Evolutionary conservation across 2,113 vertebrate genomes (phyloP).

Genomic region (Oncorhynchus tshawytscha): DNA sequence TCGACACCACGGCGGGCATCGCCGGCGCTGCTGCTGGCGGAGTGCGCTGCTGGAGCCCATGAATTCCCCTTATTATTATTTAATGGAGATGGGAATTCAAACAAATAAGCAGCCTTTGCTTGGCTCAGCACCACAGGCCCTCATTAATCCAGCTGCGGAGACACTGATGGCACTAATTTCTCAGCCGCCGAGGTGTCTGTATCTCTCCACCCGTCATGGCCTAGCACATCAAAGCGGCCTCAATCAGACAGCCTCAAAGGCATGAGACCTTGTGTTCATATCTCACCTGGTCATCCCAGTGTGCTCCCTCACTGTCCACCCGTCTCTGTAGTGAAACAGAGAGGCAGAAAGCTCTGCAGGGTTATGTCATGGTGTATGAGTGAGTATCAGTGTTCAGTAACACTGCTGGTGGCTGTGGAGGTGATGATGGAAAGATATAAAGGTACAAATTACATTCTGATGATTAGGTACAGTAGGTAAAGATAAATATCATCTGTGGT

Average conservation of each 20-base stretch:
- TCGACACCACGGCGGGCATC: background rate
- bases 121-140: slow-evolving; percentile 51
- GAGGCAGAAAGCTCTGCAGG: background rate
- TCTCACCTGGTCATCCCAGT: slow-evolving; percentile 44
- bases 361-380: too few relatives aligned
- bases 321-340: slow-evolving; percentile 24
- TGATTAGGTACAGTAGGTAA: too few relatives aligned
- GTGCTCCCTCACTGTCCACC: slow-evolving; percentile 37
- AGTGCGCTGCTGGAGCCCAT: slow-evolving; percentile 37
- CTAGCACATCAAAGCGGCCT: slow-evolving; percentile 37
- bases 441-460: too few relatives aligned
- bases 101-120: slow-evolving; percentile 59
- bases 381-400: too few relatives aligned
- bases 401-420: too few relatives aligned
- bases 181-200: slow-evolving; percentile 41
- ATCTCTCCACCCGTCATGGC: slow-evolving; percentile 14
- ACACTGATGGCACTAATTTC: slow-evolving; percentile 57
- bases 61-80: slow-evolving; percentile 63
- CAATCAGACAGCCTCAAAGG: slow-evolving; percentile 37
- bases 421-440: too few relatives aligned
- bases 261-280: slow-evolving; percentile 27
- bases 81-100: slow-evolving; percentile 64
- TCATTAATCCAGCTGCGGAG: slow-evolving; percentile 61
- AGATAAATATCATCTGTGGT: too few relatives aligned
- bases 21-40: slow-evolving; percentile 3